These are phyloP conservation scores for Rhynchopsitta pachyrhyncha DNA, from an alignment of 2,113 vertebrate species.

Conservation along the genomic window DNA sequence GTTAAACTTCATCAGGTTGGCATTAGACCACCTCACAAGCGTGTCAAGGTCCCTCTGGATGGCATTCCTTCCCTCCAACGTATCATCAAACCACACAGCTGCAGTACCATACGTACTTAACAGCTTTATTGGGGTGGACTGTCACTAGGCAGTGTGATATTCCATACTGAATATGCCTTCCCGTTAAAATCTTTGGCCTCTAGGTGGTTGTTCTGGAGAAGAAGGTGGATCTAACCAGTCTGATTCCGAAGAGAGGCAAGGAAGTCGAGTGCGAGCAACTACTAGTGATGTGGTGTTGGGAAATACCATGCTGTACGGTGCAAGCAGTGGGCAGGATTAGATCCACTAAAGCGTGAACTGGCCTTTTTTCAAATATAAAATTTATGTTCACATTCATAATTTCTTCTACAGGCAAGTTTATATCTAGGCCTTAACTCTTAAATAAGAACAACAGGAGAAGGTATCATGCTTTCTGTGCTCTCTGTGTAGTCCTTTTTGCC, in stretches of 20 bases:
- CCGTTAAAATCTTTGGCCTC: not conserved
- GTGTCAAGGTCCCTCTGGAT: no score
- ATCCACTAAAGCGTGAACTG: not conserved
- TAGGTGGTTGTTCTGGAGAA: not conserved
- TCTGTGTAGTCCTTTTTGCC: not conserved
- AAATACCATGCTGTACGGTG: not conserved
- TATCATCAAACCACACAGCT: no score
- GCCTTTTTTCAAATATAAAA: not conserved
- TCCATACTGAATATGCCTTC: not conserved
- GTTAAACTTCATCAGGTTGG: no score
- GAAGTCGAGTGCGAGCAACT: not conserved
- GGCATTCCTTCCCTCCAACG: no score
- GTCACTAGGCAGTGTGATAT: not conserved
- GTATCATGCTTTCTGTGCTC: not conserved
- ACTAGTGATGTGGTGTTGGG: not conserved
- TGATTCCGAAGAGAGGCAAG: not conserved
- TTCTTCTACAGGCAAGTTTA: not conserved
- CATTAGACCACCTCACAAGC: no score
- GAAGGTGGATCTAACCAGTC: not conserved
- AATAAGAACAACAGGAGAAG: not conserved
- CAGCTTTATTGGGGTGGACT: not conserved
- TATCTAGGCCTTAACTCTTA: not conserved
- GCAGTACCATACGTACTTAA: not conserved
- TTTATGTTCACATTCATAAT: not conserved
- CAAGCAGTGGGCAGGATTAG: not conserved